A percentile compares a stretch with the other conserved stretches of the same genome.
Conservation (phyloP, 2,113 vertebrate genomes). For the Cyanoramphus novaezelandiae region DNA sequence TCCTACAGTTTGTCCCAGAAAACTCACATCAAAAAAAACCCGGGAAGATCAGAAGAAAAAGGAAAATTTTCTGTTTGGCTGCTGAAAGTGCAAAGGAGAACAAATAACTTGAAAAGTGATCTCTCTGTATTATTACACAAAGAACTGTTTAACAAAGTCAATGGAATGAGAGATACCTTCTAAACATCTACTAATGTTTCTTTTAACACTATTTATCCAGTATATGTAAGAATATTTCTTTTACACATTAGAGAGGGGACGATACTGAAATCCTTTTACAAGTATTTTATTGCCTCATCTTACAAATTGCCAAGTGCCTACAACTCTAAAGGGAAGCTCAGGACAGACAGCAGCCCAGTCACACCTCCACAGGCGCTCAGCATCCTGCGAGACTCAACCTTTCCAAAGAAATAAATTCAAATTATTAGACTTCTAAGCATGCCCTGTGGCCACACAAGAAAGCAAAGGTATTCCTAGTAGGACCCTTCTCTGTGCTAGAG, state of each 20-base stretch:
- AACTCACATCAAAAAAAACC: slow-evolving; percentile 80
- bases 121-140: not conserved
- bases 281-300: not conserved
- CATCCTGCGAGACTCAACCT: not conserved
- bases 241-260: not conserved
- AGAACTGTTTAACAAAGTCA: not conserved
- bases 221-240: not conserved
- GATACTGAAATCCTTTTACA: not conserved
- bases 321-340: not conserved
- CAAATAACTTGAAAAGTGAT: slow-evolving; percentile 24
- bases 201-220: not conserved
- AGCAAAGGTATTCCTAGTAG: not conserved
- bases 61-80: slow-evolving; percentile 18
- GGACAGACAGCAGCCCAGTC: not conserved
- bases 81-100: slow-evolving; percentile 60
- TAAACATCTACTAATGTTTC: not conserved
- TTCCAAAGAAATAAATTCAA: not conserved
- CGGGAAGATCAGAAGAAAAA: slow-evolving; percentile 75
- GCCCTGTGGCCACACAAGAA: not conserved
- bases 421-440: not conserved
- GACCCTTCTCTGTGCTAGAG: not conserved
- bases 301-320: not conserved
- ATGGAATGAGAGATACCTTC: not conserved
- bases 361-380: not conserved
- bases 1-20: slow-evolving; percentile 80